These are phyloP conservation scores for Grammomys dolichurus DNA, from an alignment of 2,113 vertebrate genomes.

Conservation along the genomic window DNA sequence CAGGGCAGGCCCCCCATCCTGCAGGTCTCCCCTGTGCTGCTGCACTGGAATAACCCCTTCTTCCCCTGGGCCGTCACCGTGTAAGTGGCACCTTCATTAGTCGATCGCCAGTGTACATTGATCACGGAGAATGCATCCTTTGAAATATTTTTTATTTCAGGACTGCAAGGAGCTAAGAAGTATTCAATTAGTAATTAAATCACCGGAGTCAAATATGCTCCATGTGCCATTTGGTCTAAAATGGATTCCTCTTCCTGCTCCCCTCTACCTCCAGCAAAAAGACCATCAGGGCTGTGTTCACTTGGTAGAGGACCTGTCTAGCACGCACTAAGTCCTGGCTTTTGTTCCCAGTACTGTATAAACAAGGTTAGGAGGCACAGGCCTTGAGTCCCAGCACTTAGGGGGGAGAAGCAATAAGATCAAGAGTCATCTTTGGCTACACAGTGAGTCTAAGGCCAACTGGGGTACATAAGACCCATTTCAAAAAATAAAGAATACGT, in stretches of 20 bases:
- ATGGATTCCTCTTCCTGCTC: background rate
- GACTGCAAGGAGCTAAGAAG: constrained; percentile 93
- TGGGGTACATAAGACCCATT: background rate
- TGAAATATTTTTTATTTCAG: constrained; percentile 92
- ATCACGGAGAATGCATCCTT: constrained; percentile 85
- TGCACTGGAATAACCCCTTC: constrained; percentile 86
- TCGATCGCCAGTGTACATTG: constrained; percentile 87
- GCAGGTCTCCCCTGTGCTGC: constrained; percentile 87
- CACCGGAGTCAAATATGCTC: constrained; percentile 12
- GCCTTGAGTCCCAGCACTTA: background rate
- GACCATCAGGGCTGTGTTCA: background rate
- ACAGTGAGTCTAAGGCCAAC: background rate
- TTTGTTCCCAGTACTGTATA: background rate
- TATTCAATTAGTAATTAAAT: constrained; percentile 59
- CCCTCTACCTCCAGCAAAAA: background rate
- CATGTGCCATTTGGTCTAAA: background rate
- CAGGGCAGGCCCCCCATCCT: constrained; percentile 90
- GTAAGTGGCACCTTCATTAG: constrained; percentile 89
- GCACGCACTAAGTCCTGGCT: background rate
- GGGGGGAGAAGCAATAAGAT: background rate
- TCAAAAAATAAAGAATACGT: background rate
- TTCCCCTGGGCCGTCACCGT: constrained; percentile 87
- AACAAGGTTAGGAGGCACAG: background rate
- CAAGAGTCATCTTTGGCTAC: background rate
- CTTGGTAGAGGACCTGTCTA: background rate